Evolutionary conservation across 2,797 vertebrate genomes (phyloP).

Genomic region (Luscinia luscinia): DNA sequence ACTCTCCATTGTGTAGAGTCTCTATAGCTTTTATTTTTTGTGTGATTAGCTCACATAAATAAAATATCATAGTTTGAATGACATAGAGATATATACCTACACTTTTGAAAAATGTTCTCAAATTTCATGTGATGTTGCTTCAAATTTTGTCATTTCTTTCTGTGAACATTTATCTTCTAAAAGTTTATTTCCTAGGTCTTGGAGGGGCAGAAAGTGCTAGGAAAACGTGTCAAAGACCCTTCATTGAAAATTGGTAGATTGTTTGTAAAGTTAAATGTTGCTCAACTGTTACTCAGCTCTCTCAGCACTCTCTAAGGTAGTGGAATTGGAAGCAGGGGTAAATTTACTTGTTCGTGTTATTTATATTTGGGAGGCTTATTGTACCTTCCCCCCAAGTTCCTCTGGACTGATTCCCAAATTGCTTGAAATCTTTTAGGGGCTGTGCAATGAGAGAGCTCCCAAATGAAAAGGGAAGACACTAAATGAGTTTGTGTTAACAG

Average conservation of each 20-base stretch:
- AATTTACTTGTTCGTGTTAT: background rate
- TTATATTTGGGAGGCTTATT: background rate
- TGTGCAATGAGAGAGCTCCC: background rate
- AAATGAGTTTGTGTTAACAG: background rate
- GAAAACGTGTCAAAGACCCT: background rate
- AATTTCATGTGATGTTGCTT: background rate
- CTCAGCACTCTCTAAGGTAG: background rate
- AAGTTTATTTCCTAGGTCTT: background rate
- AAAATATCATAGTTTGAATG: background rate
- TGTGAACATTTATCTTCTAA: background rate
- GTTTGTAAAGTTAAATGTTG: background rate
- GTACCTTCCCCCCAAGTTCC: fast-evolving
- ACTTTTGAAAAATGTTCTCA: background rate
- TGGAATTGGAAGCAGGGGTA: background rate
- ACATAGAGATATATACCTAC: background rate
- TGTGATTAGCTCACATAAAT: background rate
- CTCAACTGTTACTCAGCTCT: background rate
- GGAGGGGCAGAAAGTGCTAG: background rate
- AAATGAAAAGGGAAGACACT: background rate
- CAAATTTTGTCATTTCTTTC: background rate
- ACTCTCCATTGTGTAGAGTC: background rate
- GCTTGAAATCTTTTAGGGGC: background rate
- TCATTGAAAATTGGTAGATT: background rate
- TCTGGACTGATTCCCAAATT: background rate
- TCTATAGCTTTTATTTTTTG: background rate